A percentile compares a stretch with the other conserved stretches of the same genome.
Conservation (phyloP, 2,888 invertebrate species). For the Galerucella nymphaeae region DNA sequence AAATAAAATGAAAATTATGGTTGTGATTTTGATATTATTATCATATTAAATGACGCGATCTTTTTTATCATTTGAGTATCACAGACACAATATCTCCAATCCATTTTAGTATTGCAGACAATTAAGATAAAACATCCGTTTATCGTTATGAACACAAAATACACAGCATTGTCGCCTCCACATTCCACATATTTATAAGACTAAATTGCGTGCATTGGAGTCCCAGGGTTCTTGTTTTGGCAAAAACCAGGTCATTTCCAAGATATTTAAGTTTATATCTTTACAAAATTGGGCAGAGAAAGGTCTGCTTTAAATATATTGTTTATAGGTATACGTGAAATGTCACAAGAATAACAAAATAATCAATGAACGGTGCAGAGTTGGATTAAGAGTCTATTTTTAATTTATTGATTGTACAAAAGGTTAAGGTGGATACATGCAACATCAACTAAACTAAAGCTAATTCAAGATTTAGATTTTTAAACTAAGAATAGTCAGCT, state of each 20-base stretch:
- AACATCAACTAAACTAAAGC: too few relatives aligned
- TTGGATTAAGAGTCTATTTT: neutral
- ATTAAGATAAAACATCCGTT: constrained; percentile 13
- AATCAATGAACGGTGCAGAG: neutral
- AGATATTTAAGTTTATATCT: constrained; percentile 4
- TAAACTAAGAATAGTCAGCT: too few relatives aligned
- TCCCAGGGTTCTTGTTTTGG: constrained; percentile 1
- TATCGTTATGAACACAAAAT: constrained; percentile 2
- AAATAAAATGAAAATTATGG: too few relatives aligned
- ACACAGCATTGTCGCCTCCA: neutral
- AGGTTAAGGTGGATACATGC: too few relatives aligned
- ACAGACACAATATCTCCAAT: too few relatives aligned
- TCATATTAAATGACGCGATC: too few relatives aligned
- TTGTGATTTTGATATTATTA: too few relatives aligned
- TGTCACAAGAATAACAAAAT: neutral
- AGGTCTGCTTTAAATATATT: neutral
- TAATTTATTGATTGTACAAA: too few relatives aligned
- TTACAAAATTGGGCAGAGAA: neutral
- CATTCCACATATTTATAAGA: constrained; percentile 5
- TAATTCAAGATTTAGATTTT: too few relatives aligned
- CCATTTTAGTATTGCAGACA: too few relatives aligned
- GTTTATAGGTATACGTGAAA: neutral
- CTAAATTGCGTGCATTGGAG: constrained; percentile 1
- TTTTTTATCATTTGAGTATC: too few relatives aligned
- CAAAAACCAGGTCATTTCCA: constrained; percentile 13